Conservation (phyloP, 35 echinoderm and acorn worm species). For the Holothuria glaberrima region DNA sequence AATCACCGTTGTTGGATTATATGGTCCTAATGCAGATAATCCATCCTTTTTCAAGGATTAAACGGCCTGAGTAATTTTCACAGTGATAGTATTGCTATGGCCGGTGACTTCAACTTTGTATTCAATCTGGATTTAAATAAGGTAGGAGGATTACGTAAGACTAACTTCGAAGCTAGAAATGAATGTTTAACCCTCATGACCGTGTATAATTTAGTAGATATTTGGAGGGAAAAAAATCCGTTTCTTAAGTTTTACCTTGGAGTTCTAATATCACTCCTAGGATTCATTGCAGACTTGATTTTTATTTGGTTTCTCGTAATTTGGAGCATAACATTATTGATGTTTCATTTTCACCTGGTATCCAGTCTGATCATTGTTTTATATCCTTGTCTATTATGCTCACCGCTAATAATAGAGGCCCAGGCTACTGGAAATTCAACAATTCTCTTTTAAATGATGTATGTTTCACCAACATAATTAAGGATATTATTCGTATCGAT, state of each 20-base stretch:
- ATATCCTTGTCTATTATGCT: background rate
- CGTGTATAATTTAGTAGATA: background rate
- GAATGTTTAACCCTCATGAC: background rate
- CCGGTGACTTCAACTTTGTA: conserved; percentile 35
- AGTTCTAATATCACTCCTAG: conserved; percentile 14
- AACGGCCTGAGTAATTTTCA: background rate
- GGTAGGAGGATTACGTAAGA: background rate
- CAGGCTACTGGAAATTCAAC: conserved; percentile 8
- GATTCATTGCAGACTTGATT: conserved; percentile 24
- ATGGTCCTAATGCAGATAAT: conserved; percentile 13
- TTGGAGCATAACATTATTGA: background rate
- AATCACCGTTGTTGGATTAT: background rate
- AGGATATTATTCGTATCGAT: background rate
- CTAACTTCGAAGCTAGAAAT: background rate
- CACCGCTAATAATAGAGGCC: background rate
- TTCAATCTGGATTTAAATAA: conserved; percentile 36
- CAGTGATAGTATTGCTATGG: background rate
- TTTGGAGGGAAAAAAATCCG: conserved; percentile 16
- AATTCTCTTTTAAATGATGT: background rate
- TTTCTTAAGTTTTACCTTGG: background rate
- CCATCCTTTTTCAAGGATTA: background rate
- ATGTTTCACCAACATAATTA: background rate
- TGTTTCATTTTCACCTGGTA: background rate
- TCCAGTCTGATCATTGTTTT: conserved; percentile 27
- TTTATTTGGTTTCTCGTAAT: background rate